Conservation (phyloP, 92 coral and sea anemone species). For the Porites evermanni region DNA sequence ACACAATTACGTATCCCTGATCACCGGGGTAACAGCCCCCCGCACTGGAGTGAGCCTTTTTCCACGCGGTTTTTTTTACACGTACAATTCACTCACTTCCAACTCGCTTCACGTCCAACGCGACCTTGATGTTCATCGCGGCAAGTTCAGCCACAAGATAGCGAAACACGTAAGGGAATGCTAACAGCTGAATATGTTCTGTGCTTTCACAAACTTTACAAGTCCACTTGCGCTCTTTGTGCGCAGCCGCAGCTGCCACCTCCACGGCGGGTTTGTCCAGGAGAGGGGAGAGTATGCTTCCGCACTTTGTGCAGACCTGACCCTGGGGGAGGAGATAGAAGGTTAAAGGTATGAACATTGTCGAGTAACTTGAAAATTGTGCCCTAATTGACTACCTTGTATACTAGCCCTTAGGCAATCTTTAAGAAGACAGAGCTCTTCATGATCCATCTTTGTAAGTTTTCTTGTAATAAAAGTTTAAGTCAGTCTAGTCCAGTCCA, state of each 20-base stretch:
- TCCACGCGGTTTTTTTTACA: neutral
- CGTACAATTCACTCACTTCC: constrained; percentile 27
- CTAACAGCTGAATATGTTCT: constrained; percentile 77
- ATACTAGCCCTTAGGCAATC: too few relatives aligned
- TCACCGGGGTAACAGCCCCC: too few relatives aligned
- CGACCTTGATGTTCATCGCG: constrained; percentile 94
- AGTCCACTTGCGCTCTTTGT: constrained; percentile 91
- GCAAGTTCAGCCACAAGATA: constrained; percentile 98
- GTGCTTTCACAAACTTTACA: constrained; percentile 90
- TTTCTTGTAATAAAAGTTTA: too few relatives aligned
- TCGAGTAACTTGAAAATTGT: too few relatives aligned
- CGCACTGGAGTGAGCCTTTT: neutral
- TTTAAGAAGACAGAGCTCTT: too few relatives aligned
- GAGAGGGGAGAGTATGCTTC: constrained; percentile 90
- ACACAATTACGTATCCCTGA: too few relatives aligned
- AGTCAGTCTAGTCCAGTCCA: too few relatives aligned
- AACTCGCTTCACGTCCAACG: constrained; percentile 77
- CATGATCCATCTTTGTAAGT: too few relatives aligned
- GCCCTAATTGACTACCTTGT: too few relatives aligned
- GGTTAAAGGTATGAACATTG: too few relatives aligned
- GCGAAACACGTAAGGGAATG: constrained; percentile 97
- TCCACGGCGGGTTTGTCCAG: constrained; percentile 86
- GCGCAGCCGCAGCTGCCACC: constrained; percentile 94
- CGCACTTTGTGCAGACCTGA: constrained; percentile 93
- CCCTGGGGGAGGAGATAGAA: constrained; percentile 62